Base-by-base conservation (phyloP, 2,888 invertebrate genomes). In the Drosophila testacea region DNA sequence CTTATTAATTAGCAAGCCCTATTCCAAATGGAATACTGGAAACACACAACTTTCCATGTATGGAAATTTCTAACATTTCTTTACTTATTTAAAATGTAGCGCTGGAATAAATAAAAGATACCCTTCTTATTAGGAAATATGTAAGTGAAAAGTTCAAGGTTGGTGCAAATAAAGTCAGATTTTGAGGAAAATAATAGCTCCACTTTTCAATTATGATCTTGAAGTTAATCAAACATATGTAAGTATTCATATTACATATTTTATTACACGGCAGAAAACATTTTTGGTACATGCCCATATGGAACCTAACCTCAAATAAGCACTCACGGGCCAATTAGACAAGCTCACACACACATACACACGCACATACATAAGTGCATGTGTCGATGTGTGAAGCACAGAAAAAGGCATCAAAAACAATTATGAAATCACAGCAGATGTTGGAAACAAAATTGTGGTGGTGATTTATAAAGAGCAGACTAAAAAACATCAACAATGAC, bases 361-460 rank as follows among this genome's bases (percentile, higher is more conserved):
- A 69, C 57, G 48, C 50, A 50, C 46, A 3, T 22, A 27, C 51
- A 51, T 41, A 71, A 56, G 27, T 9, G 22, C 69, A 57, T 61
- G 32, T 69, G 67, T 59, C 52, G 51, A 51, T 60, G 39, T 69
- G 62, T 57, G 59, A 51, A 50, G 61, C 67, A 65, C 60, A 22
- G 61, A 69, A 72, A 76, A 69, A 55, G 66, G 68, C 79, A 78
- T 67, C 73, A 76, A 74, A 79, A 77, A 77, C 77, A 88, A 88
- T 89, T 90, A 90, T 81, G 81, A 89, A 90, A 90, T 90, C 90
- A 85, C 90, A 82, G 81, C 90, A 90, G 79, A 85, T 90, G 86
- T 77, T 87, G 81, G 59, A 68, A 68, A 68, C 83, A 72, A 85
- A 77, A 79, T 79, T 86, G 88, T 77, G 86, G 73, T 87, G 85